A percentile compares a stretch with the other conserved stretches of the same genome.
These are phyloP conservation scores for Linyphia triangularis DNA, from an alignment of 2,888 invertebrate genomes.

Conservation along the genomic window DNA sequence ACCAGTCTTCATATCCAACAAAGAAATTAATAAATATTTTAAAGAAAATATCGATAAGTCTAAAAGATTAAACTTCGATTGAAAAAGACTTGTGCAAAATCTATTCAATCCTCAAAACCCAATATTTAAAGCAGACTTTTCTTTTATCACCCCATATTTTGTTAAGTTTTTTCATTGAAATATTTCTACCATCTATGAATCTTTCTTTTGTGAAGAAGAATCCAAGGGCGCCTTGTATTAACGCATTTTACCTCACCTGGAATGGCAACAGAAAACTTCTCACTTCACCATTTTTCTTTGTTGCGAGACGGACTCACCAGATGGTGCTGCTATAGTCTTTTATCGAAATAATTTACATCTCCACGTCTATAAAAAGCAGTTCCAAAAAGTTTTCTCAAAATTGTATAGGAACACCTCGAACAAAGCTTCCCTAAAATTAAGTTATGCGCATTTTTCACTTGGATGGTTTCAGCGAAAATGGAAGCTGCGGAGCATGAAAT, in stretches of 20 bases:
- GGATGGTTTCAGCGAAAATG: constrained; percentile 27
- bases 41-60: no score
- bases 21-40: no score
- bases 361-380: constrained; percentile 5
- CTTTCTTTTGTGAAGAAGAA: not conserved
- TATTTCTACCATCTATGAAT: no score
- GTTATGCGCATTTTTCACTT: constrained; percentile 32
- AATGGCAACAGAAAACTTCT: not conserved
- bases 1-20: no score
- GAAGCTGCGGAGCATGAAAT: constrained; percentile 15
- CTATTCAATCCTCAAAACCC: no score
- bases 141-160: no score
- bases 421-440: constrained; percentile 16
- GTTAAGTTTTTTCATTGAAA: not conserved
- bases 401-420: constrained; percentile 27
- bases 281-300: not conserved
- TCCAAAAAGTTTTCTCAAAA: constrained; percentile 5
- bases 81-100: no score
- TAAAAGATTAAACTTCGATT: no score
- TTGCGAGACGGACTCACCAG: not conserved
- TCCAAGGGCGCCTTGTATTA: not conserved
- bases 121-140: no score
- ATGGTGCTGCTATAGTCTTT: not conserved
- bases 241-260: not conserved
- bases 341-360: not conserved